phyloP scores from a whole-genome alignment of 2,797 vertebrate species.

The Crax fasciolata region DNA sequence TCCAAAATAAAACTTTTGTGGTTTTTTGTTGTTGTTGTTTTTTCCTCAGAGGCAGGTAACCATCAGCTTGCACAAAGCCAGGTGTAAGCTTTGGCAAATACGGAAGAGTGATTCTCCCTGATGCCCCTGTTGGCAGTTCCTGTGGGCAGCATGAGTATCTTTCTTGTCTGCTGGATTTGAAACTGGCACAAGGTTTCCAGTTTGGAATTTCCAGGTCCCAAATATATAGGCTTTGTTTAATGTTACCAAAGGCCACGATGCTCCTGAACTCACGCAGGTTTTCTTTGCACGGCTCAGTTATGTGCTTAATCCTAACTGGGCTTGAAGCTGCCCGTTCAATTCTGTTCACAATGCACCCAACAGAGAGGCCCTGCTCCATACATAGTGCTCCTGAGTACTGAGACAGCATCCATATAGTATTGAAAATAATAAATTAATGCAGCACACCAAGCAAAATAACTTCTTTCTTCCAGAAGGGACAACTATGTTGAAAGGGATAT shows the following conservation, averaged over 20 bases:
- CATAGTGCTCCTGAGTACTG: not conserved
- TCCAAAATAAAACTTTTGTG: not conserved
- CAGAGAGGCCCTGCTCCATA: not conserved
- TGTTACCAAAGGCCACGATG: not conserved
- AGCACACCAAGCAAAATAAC: not conserved
- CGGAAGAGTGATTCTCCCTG: not conserved
- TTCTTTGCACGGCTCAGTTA: not conserved
- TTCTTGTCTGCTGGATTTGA: not conserved
- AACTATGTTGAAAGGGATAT: not conserved
- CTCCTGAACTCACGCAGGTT: not conserved
- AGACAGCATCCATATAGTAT: not conserved
- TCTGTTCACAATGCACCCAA: not conserved
- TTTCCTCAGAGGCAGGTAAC: not conserved
- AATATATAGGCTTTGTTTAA: not conserved
- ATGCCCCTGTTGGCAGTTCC: not conserved
- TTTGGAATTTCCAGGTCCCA: not conserved
- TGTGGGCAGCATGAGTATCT: not conserved
- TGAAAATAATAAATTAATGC: conserved; percentile 20
- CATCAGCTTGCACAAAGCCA: not conserved
- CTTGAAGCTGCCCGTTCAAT: not conserved
- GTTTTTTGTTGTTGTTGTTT: not conserved
- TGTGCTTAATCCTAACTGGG: not conserved
- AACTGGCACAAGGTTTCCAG: accelerated
- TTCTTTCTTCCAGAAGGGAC: not conserved
- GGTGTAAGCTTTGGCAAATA: not conserved